These are phyloP conservation scores for Drosophila elegans DNA, from an alignment of 1,140 invertebrate genomes.

Conservation along the genomic window DNA sequence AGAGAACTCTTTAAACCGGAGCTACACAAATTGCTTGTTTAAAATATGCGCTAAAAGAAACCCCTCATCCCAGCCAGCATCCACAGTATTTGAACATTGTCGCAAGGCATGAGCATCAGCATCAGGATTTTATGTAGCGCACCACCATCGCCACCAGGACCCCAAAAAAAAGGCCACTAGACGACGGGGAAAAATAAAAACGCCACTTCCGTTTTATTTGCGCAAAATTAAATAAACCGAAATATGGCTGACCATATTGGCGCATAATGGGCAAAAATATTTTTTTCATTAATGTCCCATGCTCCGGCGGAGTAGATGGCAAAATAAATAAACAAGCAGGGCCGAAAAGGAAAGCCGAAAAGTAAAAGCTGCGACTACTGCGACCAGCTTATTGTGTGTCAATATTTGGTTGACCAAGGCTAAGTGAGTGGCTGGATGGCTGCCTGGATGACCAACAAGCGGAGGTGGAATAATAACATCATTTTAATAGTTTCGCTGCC, in stretches of 20 bases:
- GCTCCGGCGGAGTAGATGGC: constrained; percentile 45
- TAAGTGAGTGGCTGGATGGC: constrained; percentile 22
- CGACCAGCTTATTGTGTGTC: constrained; percentile 71
- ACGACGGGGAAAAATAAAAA: constrained; percentile 68
- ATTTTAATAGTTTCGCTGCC: constrained; percentile 39
- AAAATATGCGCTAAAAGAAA: constrained; percentile 62
- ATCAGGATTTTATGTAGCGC: constrained; percentile 80
- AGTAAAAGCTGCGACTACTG: constrained; percentile 70
- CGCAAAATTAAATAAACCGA: constrained; percentile 83
- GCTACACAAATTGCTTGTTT: constrained; percentile 74
- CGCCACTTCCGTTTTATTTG: constrained; percentile 83
- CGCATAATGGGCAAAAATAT: constrained; percentile 81
- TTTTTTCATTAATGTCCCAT: constrained; percentile 78
- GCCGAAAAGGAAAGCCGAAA: constrained; percentile 75
- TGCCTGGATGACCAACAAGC: constrained; percentile 16
- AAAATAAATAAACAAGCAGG: constrained; percentile 52
- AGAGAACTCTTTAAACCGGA: constrained; percentile 61
- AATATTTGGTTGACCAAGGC: constrained; percentile 65
- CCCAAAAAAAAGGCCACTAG: constrained; percentile 10
- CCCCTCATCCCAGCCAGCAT: constrained; percentile 4
- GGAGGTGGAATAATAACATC: constrained; percentile 55
- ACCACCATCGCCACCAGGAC: not conserved
- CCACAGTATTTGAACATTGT: constrained; percentile 70
- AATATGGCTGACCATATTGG: constrained; percentile 82
- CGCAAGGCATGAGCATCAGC: constrained; percentile 66